phyloP scores from a whole-genome alignment of 2,113 vertebrate genomes.

The Sceloporus undulatus region DNA sequence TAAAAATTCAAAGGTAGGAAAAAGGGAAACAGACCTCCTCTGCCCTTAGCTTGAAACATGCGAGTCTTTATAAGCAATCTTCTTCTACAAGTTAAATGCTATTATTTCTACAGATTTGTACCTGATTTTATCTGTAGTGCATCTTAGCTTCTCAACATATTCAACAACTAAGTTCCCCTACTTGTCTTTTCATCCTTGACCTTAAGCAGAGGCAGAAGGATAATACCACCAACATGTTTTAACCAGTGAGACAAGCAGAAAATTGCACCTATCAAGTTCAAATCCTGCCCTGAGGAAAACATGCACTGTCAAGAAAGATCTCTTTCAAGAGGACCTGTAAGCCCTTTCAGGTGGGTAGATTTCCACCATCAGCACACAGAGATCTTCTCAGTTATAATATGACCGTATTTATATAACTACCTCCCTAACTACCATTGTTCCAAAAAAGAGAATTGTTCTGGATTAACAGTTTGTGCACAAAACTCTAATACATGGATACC shows the following conservation, averaged over 20 bases:
- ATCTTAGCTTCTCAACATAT: constrained; percentile 14
- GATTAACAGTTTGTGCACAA: neutral
- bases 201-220: neutral
- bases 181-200: neutral
- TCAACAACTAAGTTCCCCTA: constrained; percentile 25
- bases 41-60: neutral
- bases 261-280: constrained; percentile 9
- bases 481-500: neutral
- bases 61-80: neutral
- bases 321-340: constrained; percentile 19
- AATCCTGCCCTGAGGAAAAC: constrained; percentile 31
- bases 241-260: constrained; percentile 8
- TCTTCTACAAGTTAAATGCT: constrained; percentile 11
- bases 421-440: neutral
- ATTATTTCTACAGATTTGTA: neutral
- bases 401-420: constrained; percentile 19
- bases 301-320: constrained; percentile 2
- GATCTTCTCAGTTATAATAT: constrained; percentile 12
- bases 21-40: too few species aligned
- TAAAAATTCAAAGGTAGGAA: too few species aligned
- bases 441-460: neutral
- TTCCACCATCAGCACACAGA: constrained; percentile 8
- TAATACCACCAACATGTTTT: constrained; percentile 31
- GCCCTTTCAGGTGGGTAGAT: constrained; percentile 14
- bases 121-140: neutral